phyloP scores from a whole-genome alignment of 1,140 invertebrate species.

The Odontomachus brunneus region DNA sequence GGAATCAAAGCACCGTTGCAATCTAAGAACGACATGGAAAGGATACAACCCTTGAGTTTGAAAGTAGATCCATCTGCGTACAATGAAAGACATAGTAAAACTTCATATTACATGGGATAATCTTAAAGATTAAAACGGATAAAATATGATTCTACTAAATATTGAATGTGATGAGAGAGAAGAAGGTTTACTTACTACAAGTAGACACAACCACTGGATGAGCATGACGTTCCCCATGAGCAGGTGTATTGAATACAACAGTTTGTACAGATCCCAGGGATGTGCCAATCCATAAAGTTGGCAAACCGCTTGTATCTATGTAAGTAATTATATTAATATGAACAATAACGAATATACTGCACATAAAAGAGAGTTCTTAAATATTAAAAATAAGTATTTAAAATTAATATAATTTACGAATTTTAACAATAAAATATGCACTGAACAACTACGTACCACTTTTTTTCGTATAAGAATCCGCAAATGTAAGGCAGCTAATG shows the following conservation, averaged over 20 bases:
- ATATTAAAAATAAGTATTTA: too few species aligned
- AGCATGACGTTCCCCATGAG: conserved; percentile 91
- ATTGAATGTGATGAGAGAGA: conserved; percentile 5
- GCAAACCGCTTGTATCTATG: conserved; percentile 91
- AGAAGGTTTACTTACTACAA: conserved; percentile 89
- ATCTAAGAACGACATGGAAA: conserved; percentile 97
- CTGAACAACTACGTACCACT: conserved; percentile 88
- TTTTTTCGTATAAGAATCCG: conserved; percentile 97
- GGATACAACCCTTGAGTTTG: conserved; percentile 96
- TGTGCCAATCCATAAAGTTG: conserved; percentile 98
- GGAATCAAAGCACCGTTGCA: conserved; percentile 95
- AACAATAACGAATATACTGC: neutral
- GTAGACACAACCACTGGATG: conserved; percentile 96
- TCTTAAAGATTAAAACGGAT: neutral
- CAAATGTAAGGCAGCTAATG: conserved; percentile 97
- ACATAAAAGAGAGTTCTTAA: too few species aligned
- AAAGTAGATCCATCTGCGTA: conserved; percentile 94
- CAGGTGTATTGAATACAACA: conserved; percentile 94
- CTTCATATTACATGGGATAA: too few species aligned
- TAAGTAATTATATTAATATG: conserved; percentile 27
- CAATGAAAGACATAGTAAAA: conserved; percentile 48
- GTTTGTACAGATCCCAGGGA: conserved; percentile 97
- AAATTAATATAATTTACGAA: conserved; percentile 13
- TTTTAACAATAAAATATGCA: conserved; percentile 37
- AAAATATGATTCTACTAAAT: neutral